Evolutionary conservation across 2,797 vertebrate species (phyloP), one percentile per base, ranked within the genome.

Genomic region (Chanos chanos): DNA sequence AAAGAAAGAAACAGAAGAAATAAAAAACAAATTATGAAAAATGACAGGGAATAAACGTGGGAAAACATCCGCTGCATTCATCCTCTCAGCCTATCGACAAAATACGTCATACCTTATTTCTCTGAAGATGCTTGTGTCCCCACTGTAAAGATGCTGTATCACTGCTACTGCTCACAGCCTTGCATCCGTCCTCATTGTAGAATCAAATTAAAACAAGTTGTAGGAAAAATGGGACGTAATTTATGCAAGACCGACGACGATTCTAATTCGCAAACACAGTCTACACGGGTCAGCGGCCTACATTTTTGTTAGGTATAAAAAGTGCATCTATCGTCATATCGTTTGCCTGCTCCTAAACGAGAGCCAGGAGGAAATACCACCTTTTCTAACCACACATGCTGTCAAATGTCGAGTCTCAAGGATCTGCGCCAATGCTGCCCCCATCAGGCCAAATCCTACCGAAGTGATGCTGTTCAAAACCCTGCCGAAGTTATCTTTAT

Each of bases 111-210:
- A 70, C 71, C 71, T 66, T 54, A 51, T 13, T 31, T 39, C 52
- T n/a, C 8, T 40, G 36, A 55, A 55, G 52, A 55, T 55, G 68
- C 19, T 33, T 16, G 34, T 60, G 33, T 86, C 81, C 74, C 75
- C 69, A 63, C 71, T 57, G 13, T 37, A 81, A 89, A 89, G 83
- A 85, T 89, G 87, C 89, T 88, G 87, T 89, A 78, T 89, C 89
- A 89, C 86, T 80, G 81, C 74, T 83, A 77, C 59, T 68, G 12
- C 56, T 47, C 64, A 66, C 71, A 49, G 16, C 34, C 33, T 28
- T 37, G 7, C 33, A 30, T 48, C 57, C 49, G 58, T 48, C 19
- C 36, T 36, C 19, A 59, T 21, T 16, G n/a, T 13, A 7, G 15
- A 1, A 31, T 30, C 15, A 7, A 4, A 6, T 53, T 49, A 65